Conservation (phyloP, 37 sponge, comb jelly and placozoan genomes). For the Tethya wilhelma region DNA sequence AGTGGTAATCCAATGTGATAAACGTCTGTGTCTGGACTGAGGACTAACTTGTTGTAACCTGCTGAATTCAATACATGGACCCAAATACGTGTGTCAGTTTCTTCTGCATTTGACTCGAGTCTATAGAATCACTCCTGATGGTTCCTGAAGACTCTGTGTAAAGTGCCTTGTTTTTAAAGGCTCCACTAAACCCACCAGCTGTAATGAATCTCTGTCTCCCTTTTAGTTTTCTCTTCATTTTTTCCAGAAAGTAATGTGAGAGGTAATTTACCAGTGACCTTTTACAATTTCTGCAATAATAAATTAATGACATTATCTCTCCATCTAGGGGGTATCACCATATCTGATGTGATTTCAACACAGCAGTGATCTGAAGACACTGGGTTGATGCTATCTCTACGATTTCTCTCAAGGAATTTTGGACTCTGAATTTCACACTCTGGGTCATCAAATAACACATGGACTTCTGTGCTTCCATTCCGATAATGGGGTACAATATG, state of each 20-base stretch:
- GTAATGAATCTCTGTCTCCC: neutral
- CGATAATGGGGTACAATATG: neutral
- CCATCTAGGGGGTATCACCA: neutral
- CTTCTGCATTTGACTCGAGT: neutral
- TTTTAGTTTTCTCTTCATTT: neutral
- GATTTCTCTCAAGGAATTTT: neutral
- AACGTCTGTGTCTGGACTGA: neutral
- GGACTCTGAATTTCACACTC: neutral
- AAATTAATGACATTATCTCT: neutral
- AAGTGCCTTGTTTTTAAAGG: neutral
- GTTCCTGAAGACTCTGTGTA: neutral
- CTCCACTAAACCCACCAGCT: neutral
- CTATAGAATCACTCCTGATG: neutral
- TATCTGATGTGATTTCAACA: neutral
- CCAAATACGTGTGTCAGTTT: neutral
- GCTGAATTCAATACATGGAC: neutral
- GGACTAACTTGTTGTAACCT: neutral
- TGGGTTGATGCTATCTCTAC: neutral
- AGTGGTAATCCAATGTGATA: neutral
- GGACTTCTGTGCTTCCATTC: neutral
- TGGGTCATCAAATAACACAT: neutral
- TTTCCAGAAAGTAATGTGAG: neutral
- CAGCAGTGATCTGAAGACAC: neutral
- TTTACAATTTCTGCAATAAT: neutral
- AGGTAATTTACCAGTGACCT: neutral